A percentile compares a stretch with the other conserved stretches of the same genome.
Conservation (phyloP, 2,113 vertebrate genomes). For the Embiotoca jacksoni region DNA sequence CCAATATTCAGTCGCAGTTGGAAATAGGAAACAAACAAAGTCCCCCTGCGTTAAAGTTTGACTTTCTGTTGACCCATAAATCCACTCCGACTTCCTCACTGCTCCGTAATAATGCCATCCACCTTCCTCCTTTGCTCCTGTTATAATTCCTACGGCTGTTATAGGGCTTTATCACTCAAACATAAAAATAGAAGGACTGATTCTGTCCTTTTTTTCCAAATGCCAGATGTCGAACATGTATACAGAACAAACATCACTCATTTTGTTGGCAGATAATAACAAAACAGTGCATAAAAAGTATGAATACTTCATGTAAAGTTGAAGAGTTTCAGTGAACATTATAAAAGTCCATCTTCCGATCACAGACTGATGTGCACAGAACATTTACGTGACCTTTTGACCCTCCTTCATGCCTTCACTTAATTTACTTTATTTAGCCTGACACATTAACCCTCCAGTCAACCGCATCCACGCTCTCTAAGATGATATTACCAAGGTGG, state of each 20-base stretch:
- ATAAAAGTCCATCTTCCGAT: background rate
- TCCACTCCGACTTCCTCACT: background rate
- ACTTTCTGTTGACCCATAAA: background rate
- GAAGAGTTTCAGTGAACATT: background rate
- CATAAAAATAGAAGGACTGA: background rate
- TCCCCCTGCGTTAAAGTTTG: background rate
- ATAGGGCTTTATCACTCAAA: background rate
- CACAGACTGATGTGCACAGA: slow-evolving; percentile 3
- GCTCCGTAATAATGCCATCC: background rate
- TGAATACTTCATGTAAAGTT: background rate
- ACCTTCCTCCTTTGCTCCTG: background rate
- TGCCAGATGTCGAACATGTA: slow-evolving; percentile 9
- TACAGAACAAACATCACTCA: background rate
- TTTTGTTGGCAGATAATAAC: background rate
- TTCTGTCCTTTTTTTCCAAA: background rate
- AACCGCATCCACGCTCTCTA: slow-evolving; percentile 25
- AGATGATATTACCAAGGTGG: slow-evolving; percentile 53
- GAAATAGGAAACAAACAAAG: background rate
- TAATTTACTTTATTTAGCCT: slow-evolving; percentile 44
- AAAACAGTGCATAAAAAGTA: background rate
- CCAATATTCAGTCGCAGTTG: background rate
- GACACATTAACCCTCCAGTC: slow-evolving; percentile 40
- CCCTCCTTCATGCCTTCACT: slow-evolving; percentile 30
- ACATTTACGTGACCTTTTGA: slow-evolving; percentile 32
- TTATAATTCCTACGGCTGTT: background rate